Percentiles rank a stretch among this genome's conserved stretches.
Evolutionary conservation across 1,140 invertebrate genomes (phyloP).

Genomic region (Drosophila gunungcola): DNA sequence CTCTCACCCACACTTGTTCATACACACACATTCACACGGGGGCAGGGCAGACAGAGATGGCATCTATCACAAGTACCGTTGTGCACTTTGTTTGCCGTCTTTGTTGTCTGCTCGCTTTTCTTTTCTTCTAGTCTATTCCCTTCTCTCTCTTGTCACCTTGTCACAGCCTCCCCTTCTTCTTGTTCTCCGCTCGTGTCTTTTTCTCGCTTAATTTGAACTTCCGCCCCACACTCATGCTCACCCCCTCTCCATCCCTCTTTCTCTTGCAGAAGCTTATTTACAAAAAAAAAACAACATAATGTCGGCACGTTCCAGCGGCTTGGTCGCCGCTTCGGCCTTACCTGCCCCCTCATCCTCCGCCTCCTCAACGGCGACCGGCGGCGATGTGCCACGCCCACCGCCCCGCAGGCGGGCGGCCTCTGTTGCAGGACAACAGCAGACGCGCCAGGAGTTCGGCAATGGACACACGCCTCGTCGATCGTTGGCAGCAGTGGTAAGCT

Average conservation of each 20-base stretch:
- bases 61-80: constrained; percentile 56
- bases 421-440: constrained; percentile 75
- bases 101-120: constrained; percentile 65
- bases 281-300: constrained; percentile 31
- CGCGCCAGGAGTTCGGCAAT: constrained; percentile 63
- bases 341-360: constrained; percentile 35
- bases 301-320: constrained; percentile 68
- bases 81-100: constrained; percentile 57
- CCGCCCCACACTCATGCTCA: constrained; percentile 38
- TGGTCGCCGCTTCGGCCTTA: constrained; percentile 19
- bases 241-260: constrained; percentile 8
- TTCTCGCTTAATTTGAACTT: constrained; percentile 69
- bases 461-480: constrained; percentile 78
- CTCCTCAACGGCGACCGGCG: constrained; percentile 37
- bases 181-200: constrained; percentile 49
- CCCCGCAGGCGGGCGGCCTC: constrained; percentile 76
- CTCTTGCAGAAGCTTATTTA: constrained; percentile 31
- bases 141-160: constrained; percentile 34
- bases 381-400: constrained; percentile 73
- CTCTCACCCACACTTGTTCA: constrained; percentile 23
- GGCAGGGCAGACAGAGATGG: constrained; percentile 32
- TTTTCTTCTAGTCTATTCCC: constrained; percentile 10
- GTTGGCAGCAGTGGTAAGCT: constrained; percentile 67
- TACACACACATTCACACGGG: neutral
- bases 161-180: constrained; percentile 42